Evolutionary conservation across 2,888 invertebrate species (phyloP).

Genomic region (Apotomis capreana): DNA sequence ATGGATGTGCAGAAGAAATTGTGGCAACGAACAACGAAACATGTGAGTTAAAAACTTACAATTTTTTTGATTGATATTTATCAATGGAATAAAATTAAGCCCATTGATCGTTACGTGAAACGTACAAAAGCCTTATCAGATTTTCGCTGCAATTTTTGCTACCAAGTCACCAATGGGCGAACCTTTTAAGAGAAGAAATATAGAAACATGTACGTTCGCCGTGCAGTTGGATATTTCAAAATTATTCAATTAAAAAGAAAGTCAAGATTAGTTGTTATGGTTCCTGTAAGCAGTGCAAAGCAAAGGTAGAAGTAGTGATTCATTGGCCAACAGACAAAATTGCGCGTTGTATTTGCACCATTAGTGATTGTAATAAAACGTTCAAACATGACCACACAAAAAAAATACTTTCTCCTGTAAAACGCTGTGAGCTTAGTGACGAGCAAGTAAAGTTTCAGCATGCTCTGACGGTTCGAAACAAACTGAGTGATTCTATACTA

Average conservation of each 20-base stretch:
- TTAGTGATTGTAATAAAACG: conserved; percentile 2
- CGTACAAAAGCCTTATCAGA: conserved; percentile 12
- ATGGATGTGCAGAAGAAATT: not conserved
- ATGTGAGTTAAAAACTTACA: conserved; percentile 16
- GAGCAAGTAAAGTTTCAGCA: no score
- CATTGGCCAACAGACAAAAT: conserved; percentile 26
- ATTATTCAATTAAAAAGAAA: conserved; percentile 35
- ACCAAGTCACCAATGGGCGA: conserved; percentile 40
- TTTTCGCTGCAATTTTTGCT: conserved; percentile 10
- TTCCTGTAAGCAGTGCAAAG: conserved; percentile 31
- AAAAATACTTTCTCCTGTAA: no score
- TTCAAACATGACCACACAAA: conserved; percentile 6
- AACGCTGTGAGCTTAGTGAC: not conserved
- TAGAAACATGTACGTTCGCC: conserved; percentile 23
- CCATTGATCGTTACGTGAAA: conserved; percentile 19
- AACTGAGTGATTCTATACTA: no score
- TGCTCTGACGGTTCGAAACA: no score
- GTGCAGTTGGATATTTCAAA: conserved; percentile 34
- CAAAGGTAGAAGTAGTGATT: conserved; percentile 24
- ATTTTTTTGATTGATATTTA: conserved; percentile 37
- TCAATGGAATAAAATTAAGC: conserved; percentile 35
- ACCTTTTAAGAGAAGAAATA: conserved; percentile 35
- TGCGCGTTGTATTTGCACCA: conserved; percentile 6
- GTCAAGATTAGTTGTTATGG: conserved; percentile 26
- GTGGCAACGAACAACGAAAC: conserved; percentile 2